Evolutionary conservation across 1,140 invertebrate species (phyloP), one percentile per base, ranked within the genome.

Genomic region (Anthonomus grandis): DNA sequence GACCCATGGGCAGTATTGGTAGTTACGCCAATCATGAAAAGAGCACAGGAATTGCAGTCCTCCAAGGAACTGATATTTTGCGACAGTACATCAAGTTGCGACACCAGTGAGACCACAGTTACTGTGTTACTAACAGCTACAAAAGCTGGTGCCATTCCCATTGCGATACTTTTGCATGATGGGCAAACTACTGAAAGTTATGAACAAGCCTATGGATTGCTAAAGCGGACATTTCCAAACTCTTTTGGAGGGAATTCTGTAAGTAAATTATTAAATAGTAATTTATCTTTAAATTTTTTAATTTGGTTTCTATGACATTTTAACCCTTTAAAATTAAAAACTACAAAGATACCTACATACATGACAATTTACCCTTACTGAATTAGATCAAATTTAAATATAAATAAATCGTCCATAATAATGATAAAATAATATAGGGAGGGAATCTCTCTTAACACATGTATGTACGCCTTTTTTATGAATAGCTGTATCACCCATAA

Each of bases 11-110:
- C 42, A 8, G 23, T 45, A 9, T 8, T 18, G 4, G 42, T 45
- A 21, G 42, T 45, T 10, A 45, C 42, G 15, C 42, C 42, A 21
- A 45, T 45, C 23, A 45, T 45, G 42, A 45, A 45, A 23, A 18
- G 42, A 21, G 15, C 42, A 9, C 42, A 45, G 23, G 42, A 18
- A 19, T 21, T 45, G 8, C 8, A 9, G 8, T 4, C 5, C 8
- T 17, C 42, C 10, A 17, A 22, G 21, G 42, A 45, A 23, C 4
- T 23, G 9, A 23, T 45, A 4, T 45, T 45, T 15, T 5, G 18
- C 10, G 42, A 45, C 19, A 9, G 5, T 8, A 45, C 37, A 8
- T 39, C 9, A 6, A 45, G 42, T 49, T 6, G 6, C 4, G 46
- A 49, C 10, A 8, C 46, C 8, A 36, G 23, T 9, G 5, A 12